These are phyloP conservation scores for Danionella dracula DNA, from an alignment of 2,797 vertebrate species.

Conservation along the genomic window DNA sequence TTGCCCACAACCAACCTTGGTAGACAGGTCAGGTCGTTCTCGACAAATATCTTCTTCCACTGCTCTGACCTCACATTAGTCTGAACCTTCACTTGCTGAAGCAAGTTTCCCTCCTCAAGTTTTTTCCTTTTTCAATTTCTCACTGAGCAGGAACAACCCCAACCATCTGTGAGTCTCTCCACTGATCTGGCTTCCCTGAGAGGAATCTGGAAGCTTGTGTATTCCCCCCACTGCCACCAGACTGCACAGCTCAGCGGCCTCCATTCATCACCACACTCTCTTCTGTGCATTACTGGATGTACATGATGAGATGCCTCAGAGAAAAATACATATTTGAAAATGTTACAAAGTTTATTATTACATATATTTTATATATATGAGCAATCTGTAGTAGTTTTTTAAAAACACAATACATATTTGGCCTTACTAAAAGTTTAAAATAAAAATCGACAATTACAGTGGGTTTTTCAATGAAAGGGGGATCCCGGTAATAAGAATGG, in stretches of 20 bases:
- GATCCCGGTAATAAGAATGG: no score
- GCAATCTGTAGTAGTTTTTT: neutral
- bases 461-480: no score
- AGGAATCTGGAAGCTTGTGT: slow-evolving; percentile 44
- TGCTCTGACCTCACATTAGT: slow-evolving; percentile 42
- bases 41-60: no score
- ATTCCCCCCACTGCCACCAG: slow-evolving; percentile 39
- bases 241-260: slow-evolving; percentile 24
- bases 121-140: slow-evolving; percentile 65
- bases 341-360: no score
- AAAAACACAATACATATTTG: no score
- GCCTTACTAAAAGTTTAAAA: neutral
- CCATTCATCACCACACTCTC: slow-evolving; percentile 28
- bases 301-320: slow-evolving; percentile 18
- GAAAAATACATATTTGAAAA: neutral
- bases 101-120: slow-evolving; percentile 69
- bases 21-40: no score
- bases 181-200: slow-evolving; percentile 64
- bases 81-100: slow-evolving; percentile 58
- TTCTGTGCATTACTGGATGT: neutral
- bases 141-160: slow-evolving; percentile 76
- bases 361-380: no score
- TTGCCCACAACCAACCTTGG: no score
- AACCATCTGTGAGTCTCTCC: slow-evolving; percentile 75
- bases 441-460: no score